These are phyloP conservation scores for Sitta europaea DNA, from an alignment of 2,113 vertebrate species.

Conservation along the genomic window DNA sequence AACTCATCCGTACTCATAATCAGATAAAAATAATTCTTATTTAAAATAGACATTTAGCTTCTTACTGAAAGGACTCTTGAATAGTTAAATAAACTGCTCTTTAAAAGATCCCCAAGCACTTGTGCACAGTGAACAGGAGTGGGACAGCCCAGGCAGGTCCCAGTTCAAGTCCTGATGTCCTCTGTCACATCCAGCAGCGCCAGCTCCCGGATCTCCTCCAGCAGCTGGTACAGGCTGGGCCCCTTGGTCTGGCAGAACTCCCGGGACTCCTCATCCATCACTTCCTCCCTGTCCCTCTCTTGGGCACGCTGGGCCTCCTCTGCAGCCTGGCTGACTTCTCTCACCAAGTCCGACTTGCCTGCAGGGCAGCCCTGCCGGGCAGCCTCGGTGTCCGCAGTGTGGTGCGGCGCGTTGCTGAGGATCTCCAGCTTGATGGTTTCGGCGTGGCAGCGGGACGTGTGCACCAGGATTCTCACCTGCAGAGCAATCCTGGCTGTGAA, in stretches of 20 bases:
- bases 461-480: slow-evolving; percentile 86
- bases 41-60: slow-evolving; percentile 34
- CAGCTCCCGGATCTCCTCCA: slow-evolving; percentile 90
- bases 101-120: background rate
- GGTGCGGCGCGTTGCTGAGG: slow-evolving; percentile 72
- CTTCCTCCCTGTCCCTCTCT: slow-evolving; percentile 35
- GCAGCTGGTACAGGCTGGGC: slow-evolving; percentile 82
- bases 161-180: slow-evolving; percentile 1
- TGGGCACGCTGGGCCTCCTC: slow-evolving; percentile 80
- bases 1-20: background rate
- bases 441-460: slow-evolving; percentile 77
- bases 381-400: background rate
- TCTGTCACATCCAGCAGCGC: slow-evolving; percentile 77
- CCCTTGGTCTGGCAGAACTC: slow-evolving; percentile 85
- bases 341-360: slow-evolving; percentile 76
- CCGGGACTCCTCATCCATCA: slow-evolving; percentile 71
- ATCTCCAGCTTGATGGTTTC: slow-evolving; percentile 83
- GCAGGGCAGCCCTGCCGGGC: background rate
- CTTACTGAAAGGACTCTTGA: background rate
- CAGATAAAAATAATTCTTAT: slow-evolving; percentile 5
- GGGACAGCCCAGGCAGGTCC: no score
- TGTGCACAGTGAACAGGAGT: background rate
- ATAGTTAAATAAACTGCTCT: background rate
- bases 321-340: slow-evolving; percentile 82
- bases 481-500: fast-evolving